These are phyloP conservation scores for Achroia grisella DNA, from an alignment of 1,140 invertebrate species.

Conservation along the genomic window DNA sequence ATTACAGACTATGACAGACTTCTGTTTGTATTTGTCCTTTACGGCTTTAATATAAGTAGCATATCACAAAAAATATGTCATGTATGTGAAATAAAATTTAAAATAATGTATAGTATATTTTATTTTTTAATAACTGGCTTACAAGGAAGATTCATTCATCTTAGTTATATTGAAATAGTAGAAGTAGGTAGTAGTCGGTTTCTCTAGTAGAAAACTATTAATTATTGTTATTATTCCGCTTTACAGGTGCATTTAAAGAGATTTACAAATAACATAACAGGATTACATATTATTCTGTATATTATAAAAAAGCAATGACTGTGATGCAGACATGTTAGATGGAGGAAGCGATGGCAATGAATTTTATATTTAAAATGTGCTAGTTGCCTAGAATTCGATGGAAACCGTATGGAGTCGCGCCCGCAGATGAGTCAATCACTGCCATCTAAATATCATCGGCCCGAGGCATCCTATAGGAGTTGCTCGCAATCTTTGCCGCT, in stretches of 20 bases:
- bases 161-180: too few species aligned
- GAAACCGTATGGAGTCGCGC: conserved; percentile 55
- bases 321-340: conserved; percentile 17
- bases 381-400: conserved; percentile 23
- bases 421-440: conserved; percentile 58
- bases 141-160: too few species aligned
- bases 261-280: conserved; percentile 2
- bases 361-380: too few species aligned
- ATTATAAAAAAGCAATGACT: conserved; percentile 14
- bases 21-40: too few species aligned
- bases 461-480: conserved; percentile 58
- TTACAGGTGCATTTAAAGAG: conserved; percentile 16
- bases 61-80: too few species aligned
- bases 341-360: conserved; percentile 1
- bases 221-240: too few species aligned
- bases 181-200: too few species aligned
- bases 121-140: conserved; percentile 2
- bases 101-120: not conserved
- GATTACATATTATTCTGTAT: not conserved
- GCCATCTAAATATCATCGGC: conserved; percentile 53
- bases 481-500: conserved; percentile 68
- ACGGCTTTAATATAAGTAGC: too few species aligned
- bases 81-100: too few species aligned
- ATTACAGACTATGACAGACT: too few species aligned
- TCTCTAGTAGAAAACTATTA: too few species aligned